phyloP scores from a whole-genome alignment of 2,888 invertebrate genomes.

The Furcula furcula region DNA sequence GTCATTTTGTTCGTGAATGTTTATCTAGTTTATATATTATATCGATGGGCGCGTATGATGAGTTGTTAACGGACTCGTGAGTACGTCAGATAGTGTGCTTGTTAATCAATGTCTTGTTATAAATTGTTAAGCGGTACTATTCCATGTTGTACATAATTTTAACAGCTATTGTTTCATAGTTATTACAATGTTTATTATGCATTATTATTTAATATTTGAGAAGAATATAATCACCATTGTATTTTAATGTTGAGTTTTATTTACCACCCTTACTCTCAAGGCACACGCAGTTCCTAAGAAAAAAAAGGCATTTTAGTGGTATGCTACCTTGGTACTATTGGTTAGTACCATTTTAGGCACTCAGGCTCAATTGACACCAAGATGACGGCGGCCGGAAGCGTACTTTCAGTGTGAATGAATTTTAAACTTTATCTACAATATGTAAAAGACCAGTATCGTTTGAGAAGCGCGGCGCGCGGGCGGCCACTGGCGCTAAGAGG shows the following conservation, averaged over 20 bases:
- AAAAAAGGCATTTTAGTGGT: background rate
- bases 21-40: no score
- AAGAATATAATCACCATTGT: slow-evolving; percentile 78
- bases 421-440: no score
- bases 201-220: slow-evolving; percentile 71
- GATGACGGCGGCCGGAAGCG: no score
- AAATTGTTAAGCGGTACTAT: slow-evolving; percentile 31
- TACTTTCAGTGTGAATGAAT: no score
- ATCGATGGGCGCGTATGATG: no score
- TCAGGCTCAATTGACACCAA: no score
- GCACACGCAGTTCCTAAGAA: background rate
- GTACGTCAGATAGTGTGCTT: slow-evolving; percentile 3
- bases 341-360: no score
- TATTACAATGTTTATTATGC: slow-evolving; percentile 59
- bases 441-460: no score
- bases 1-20: no score
- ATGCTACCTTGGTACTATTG: background rate
- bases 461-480: no score
- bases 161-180: slow-evolving; percentile 59
- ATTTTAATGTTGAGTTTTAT: slow-evolving; percentile 57
- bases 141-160: slow-evolving; percentile 68
- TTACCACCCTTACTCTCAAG: slow-evolving; percentile 15
- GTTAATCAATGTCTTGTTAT: slow-evolving; percentile 16
- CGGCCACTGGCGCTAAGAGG: no score
- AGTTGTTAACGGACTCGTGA: no score